These are phyloP conservation scores for Vulpes vulpes DNA, from an alignment of 2,113 vertebrate genomes.

Conservation along the genomic window DNA sequence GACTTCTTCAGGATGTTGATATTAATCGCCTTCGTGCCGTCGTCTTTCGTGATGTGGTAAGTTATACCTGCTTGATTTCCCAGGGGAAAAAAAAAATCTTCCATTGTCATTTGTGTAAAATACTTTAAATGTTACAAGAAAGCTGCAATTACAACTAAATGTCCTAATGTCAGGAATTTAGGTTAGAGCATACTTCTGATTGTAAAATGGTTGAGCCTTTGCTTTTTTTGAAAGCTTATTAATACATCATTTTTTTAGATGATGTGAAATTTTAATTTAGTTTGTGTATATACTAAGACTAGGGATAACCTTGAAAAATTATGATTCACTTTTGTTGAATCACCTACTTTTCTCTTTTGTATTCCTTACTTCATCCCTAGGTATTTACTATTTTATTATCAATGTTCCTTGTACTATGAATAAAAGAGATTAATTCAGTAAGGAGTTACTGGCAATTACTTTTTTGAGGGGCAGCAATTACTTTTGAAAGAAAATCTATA, in stretches of 20 bases:
- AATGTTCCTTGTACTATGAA: neutral
- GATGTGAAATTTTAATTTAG: neutral
- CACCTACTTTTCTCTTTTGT: neutral
- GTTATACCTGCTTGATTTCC: constrained; percentile 77
- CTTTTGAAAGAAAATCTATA: neutral
- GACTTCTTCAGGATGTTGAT: constrained; percentile 97
- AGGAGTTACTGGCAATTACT: neutral
- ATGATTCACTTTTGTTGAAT: neutral
- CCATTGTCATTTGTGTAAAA: neutral
- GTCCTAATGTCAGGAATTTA: neutral
- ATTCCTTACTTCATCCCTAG: neutral
- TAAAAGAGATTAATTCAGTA: neutral
- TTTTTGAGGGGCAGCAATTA: neutral
- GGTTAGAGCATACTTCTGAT: neutral
- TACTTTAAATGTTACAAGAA: neutral
- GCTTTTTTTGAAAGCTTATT: constrained; percentile 51
- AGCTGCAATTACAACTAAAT: neutral
- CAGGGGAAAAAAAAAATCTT: neutral
- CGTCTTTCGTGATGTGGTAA: constrained; percentile 98
- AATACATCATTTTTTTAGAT: neutral
- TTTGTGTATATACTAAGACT: neutral
- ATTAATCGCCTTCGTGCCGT: constrained; percentile 97
- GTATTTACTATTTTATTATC: neutral
- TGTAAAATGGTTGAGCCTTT: neutral
- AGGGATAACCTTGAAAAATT: neutral